Base-by-base conservation (phyloP, 2,797 vertebrate genomes). In the Telmatherina bonti region DNA sequence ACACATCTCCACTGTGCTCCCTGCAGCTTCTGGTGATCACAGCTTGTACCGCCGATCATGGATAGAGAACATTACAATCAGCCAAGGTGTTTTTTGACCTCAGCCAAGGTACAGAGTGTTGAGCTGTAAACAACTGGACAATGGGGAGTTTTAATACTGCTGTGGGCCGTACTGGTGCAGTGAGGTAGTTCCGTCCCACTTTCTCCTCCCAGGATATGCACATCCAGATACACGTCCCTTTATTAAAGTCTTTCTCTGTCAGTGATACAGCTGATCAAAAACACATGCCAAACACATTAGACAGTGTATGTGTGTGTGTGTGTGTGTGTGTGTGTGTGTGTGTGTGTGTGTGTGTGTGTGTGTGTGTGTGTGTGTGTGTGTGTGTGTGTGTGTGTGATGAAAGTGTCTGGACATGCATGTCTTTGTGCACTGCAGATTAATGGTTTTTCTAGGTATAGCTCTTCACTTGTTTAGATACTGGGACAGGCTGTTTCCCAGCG, bases 401-500 rank as follows among this genome's bases (percentile, higher is more conserved):
- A 56, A 26, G n/a, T 38, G 51, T 62, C 30, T 65, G 65, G 22
- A 77, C 72, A 58, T 55, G 76, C 76, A 82, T 67, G 31, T 83
- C 43, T 85, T 54, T 75, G 57, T 70, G 51, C 29, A n/a, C 53
- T 45, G 70, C 67, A 76, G 77, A 82, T 58, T 82, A 70, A 84
- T 75, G 64, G 70, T 64, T 80, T 81, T 79, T 74, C 61, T 60
- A 55, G 73, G 78, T 85, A 63, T 54, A 72, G 77, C 74, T 69
- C 56, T 73, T 63, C 70, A 76, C 81, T 82, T 85, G 67, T 86
- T 88, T 79, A 65, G 79, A 79, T 72, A 68, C 74, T 79, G 78
- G 82, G 81, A 82, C 79, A 72, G 82, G 61, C 85, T 81, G 80
- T 80, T 88, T 86, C 82, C 79, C 80, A 31, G 74, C 61, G 75